Conservation (phyloP, 2,113 vertebrate species). For the Entomyzon cyanotis region DNA sequence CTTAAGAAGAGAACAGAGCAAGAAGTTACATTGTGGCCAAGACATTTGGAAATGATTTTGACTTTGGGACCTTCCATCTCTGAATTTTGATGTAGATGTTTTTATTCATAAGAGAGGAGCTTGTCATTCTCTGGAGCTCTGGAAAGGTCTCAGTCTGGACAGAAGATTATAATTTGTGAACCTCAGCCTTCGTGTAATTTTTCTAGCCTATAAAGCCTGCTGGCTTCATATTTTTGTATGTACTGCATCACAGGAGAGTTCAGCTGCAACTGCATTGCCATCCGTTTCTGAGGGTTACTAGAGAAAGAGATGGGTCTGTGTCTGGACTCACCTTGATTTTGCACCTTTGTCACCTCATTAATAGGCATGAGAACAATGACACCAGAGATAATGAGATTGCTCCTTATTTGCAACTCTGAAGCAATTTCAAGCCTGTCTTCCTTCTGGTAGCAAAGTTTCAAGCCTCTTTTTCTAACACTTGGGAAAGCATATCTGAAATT, state of each 20-base stretch:
- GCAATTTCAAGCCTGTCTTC: not conserved
- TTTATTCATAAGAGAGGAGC: not conserved
- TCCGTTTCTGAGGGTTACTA: not conserved
- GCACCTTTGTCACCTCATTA: not conserved
- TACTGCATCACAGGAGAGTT: not conserved
- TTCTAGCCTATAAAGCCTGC: not conserved
- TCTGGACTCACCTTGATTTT: not conserved
- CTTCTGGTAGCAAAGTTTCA: not conserved
- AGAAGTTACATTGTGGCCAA: not conserved
- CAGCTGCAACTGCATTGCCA: not conserved
- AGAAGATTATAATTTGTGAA: not conserved
- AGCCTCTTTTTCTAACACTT: not conserved
- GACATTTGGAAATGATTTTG: not conserved
- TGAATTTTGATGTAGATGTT: not conserved
- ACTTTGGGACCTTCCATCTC: not conserved
- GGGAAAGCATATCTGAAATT: constrained; percentile 18
- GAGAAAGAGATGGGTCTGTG: not conserved
- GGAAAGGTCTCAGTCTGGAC: not conserved
- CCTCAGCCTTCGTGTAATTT: not conserved
- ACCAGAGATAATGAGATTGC: not conserved
- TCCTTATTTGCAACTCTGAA: not conserved
- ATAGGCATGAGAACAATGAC: not conserved
- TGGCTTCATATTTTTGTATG: not conserved
- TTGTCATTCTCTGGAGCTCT: not conserved
- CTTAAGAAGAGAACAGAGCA: not conserved